Conservation (phyloP, 2,797 vertebrate species). For the Eospalax fontanierii region DNA sequence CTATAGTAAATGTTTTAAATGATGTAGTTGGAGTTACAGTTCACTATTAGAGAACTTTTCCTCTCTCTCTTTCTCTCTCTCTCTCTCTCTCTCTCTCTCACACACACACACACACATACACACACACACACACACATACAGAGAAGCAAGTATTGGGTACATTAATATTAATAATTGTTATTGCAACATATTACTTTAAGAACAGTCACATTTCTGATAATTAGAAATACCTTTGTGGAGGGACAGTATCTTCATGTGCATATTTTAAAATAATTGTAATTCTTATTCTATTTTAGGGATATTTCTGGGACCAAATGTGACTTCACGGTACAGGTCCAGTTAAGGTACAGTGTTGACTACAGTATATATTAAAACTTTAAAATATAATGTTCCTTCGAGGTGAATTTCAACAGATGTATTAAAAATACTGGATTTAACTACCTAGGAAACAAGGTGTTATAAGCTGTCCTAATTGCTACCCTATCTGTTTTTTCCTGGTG, state of each 20-base stretch:
- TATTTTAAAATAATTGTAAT: conserved; percentile 65
- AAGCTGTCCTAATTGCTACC: conserved; percentile 24
- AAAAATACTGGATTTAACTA: conserved; percentile 55
- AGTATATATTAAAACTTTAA: conserved; percentile 38
- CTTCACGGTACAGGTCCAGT: conserved; percentile 99
- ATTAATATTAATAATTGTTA: neutral
- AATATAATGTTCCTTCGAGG: conserved; percentile 24
- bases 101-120: neutral
- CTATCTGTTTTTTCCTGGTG: conserved; percentile 7
- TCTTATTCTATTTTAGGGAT: conserved; percentile 93
- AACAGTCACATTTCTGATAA: conserved; percentile 37
- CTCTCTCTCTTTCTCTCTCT: neutral
- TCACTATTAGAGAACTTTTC: neutral
- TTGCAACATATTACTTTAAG: conserved; percentile 13
- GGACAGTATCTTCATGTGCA: conserved; percentile 28
- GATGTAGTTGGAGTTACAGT: neutral
- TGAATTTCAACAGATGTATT: conserved; percentile 24
- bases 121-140: neutral
- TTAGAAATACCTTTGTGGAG: conserved; percentile 37
- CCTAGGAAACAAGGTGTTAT: neutral
- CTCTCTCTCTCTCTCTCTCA: neutral
- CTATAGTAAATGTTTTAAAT: conserved; percentile 28
- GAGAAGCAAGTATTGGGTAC: neutral
- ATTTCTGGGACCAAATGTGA: conserved; percentile 99
- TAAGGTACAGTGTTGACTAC: conserved; percentile 92